Percentiles rank a stretch among this genome's conserved stretches.
Evolutionary conservation across 2,113 vertebrate species (phyloP).

Genomic region (Marmota monax): DNA sequence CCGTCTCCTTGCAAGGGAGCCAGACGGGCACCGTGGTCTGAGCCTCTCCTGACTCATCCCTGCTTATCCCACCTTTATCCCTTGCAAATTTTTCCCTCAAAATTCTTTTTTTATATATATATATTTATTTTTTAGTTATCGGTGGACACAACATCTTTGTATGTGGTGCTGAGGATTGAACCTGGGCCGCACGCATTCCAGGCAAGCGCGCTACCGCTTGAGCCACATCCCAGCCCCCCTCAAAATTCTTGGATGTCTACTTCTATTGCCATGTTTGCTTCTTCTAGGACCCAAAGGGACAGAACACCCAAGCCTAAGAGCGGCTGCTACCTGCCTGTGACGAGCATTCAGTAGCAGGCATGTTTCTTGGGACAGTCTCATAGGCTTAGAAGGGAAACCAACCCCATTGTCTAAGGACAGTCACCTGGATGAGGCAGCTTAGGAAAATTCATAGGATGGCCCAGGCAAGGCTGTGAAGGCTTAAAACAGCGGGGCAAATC

Average conservation of each 20-base stretch:
- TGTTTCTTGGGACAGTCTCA: neutral
- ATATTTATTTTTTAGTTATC: too few relatives aligned
- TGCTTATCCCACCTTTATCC: neutral
- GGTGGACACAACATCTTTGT: too few relatives aligned
- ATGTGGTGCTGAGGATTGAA: too few relatives aligned
- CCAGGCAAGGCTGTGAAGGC: neutral
- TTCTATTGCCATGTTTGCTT: neutral
- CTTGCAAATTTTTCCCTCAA: neutral
- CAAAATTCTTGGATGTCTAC: neutral
- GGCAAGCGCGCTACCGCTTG: too few relatives aligned
- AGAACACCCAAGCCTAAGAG: neutral
- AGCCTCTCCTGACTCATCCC: neutral
- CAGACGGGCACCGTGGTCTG: accelerated
- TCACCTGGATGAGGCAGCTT: neutral
- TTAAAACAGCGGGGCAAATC: neutral
- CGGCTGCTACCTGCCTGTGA: neutral
- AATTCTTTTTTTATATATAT: neutral
- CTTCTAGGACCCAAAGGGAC: neutral
- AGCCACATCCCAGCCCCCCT: too few relatives aligned
- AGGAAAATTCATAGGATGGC: neutral
- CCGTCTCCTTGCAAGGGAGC: neutral
- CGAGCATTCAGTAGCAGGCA: neutral
- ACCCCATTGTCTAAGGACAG: neutral
- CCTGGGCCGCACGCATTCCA: too few relatives aligned
- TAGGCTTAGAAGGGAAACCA: neutral